Percentiles rank a stretch among this genome's conserved stretches.
Conservation (phyloP, 2,888 invertebrate species). For the Drosophila mettleri region DNA sequence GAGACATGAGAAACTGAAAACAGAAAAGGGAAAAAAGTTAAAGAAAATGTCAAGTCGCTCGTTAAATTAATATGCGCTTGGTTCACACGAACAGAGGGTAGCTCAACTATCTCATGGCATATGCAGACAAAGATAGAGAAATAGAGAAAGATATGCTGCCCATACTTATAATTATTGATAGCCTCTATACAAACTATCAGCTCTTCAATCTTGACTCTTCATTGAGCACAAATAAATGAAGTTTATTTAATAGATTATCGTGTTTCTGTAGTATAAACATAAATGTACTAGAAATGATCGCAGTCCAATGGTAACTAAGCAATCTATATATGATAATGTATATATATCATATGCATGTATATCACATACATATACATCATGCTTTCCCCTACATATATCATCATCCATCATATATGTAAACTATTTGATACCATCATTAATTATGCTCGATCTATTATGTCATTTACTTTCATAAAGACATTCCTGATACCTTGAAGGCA, state of each 20-base stretch:
- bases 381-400: no score
- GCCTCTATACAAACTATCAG: no score
- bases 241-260: neutral
- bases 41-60: conserved; percentile 22
- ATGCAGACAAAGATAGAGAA: neutral
- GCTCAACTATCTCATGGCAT: neutral
- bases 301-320: no score
- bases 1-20: conserved; percentile 12
- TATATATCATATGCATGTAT: no score
- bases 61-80: conserved; percentile 43
- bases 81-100: neutral
- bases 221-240: neutral
- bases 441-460: no score
- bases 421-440: neutral
- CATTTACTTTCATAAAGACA: no score
- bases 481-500: no score
- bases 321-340: neutral
- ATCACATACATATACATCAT: neutral
- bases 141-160: no score
- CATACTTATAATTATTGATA: no score
- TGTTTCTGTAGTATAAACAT: neutral
- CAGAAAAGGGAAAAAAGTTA: neutral
- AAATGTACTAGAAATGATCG: neutral
- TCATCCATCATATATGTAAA: neutral
- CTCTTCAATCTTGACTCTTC: neutral